These are phyloP conservation scores for Pontoporia blainvillei DNA, from an alignment of 2,113 vertebrate genomes.

Conservation along the genomic window DNA sequence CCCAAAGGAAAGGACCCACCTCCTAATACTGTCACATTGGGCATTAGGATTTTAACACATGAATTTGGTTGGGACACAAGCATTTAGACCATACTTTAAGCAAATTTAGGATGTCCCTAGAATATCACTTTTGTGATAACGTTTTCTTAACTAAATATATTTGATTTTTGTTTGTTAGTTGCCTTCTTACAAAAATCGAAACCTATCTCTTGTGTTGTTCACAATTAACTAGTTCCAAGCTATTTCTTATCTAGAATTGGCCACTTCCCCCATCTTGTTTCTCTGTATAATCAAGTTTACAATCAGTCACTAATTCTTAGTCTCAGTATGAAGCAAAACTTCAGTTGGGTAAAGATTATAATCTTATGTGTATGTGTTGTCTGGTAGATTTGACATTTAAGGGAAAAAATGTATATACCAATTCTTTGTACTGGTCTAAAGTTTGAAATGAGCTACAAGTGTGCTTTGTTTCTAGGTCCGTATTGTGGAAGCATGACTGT, in stretches of 20 bases:
- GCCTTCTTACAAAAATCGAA: neutral
- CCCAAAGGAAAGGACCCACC: neutral
- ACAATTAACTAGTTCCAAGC: neutral
- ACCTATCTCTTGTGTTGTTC: neutral
- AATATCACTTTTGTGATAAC: neutral
- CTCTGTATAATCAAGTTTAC: neutral
- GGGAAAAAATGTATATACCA: neutral
- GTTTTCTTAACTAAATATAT: neutral
- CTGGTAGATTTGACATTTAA: neutral
- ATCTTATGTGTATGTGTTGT: neutral
- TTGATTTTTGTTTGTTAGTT: neutral
- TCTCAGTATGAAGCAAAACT: neutral
- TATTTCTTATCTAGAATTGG: neutral
- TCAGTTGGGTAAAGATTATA: neutral
- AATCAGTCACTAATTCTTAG: neutral
- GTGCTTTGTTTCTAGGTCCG: constrained; percentile 77
- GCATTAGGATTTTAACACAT: neutral
- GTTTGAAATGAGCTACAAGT: constrained; percentile 50
- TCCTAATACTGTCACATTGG: neutral
- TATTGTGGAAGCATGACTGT: constrained; percentile 83
- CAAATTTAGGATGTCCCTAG: neutral
- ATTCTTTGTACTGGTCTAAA: neutral
- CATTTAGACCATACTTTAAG: neutral
- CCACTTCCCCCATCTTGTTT: neutral
- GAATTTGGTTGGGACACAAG: neutral